Conservation (phyloP, 2,113 vertebrate species). For the Colistium nudipinnis region DNA sequence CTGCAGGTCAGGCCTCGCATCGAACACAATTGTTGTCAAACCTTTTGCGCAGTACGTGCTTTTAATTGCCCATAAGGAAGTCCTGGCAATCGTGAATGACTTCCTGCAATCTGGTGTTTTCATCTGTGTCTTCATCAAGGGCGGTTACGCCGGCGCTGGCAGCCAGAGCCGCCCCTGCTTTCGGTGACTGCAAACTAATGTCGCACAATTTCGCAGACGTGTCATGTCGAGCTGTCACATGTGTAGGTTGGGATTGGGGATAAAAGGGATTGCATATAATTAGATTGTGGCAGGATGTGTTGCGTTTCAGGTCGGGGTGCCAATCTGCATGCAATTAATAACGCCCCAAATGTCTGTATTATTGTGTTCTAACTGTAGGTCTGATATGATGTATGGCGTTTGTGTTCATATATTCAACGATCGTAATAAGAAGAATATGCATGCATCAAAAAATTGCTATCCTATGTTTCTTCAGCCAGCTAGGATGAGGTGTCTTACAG, state of each 20-base stretch:
- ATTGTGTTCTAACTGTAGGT: not conserved
- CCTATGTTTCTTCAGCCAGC: not conserved
- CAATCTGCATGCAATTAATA: not conserved
- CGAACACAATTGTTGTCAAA: no score
- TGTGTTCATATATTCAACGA: no score
- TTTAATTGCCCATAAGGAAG: slow-evolving; percentile 32
- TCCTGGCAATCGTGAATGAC: not conserved
- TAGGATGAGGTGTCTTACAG: slow-evolving; percentile 1
- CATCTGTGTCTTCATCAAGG: slow-evolving; percentile 16
- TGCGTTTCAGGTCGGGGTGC: no score
- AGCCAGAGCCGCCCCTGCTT: not conserved
- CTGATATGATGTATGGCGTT: no score
- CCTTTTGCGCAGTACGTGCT: not conserved
- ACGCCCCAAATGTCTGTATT: not conserved
- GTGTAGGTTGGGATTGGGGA: no score
- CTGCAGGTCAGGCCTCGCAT: slow-evolving; percentile 12
- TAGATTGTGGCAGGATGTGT: no score
- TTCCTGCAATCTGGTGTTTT: no score
- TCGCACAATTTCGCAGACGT: not conserved
- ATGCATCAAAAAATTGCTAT: no score
- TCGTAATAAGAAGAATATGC: no score
- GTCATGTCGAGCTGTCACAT: no score
- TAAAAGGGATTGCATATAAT: no score
- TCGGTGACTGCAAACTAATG: not conserved
- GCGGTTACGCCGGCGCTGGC: slow-evolving; percentile 12